Percentiles rank a stretch among this genome's conserved stretches.
These are phyloP conservation scores for Lasioglossum calceatum DNA, from an alignment of 2,888 invertebrate genomes.

Conservation along the genomic window DNA sequence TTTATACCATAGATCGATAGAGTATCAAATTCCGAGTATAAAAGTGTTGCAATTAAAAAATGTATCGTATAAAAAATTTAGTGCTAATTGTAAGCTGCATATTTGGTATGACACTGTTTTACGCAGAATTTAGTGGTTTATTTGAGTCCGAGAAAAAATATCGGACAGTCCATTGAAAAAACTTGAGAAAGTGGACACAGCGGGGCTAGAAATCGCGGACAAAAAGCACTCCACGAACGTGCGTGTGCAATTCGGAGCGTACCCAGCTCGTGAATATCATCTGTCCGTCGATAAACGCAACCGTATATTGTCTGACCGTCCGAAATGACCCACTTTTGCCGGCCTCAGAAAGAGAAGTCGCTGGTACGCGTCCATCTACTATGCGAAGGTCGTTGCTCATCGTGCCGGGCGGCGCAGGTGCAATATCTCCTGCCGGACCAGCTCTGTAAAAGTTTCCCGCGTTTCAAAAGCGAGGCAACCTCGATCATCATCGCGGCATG, in stretches of 20 bases:
- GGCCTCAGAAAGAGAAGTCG: constrained; percentile 24
- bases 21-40: too few species aligned
- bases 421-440: not conserved
- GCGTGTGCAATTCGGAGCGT: not conserved
- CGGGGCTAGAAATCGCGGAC: not conserved
- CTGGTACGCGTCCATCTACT: constrained; percentile 32
- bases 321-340: constrained; percentile 48
- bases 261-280: constrained; percentile 27
- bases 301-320: not conserved
- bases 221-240: not conserved
- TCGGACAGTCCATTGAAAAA: too few species aligned
- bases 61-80: too few species aligned
- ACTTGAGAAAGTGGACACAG: not conserved
- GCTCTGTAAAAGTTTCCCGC: not conserved
- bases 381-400: constrained; percentile 50
- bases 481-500: constrained; percentile 10
- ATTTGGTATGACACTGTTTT: too few species aligned
- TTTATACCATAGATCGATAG: too few species aligned
- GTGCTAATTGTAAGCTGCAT: too few species aligned
- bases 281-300: constrained; percentile 26
- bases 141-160: too few species aligned
- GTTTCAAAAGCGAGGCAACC: not conserved
- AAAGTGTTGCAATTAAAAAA: too few species aligned
- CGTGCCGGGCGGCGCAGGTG: constrained; percentile 40
- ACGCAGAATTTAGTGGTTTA: too few species aligned